A percentile compares a stretch with the other conserved stretches of the same genome.
These are phyloP conservation scores for Camelus dromedarius DNA, from an alignment of 2,113 vertebrate species.

Conservation along the genomic window DNA sequence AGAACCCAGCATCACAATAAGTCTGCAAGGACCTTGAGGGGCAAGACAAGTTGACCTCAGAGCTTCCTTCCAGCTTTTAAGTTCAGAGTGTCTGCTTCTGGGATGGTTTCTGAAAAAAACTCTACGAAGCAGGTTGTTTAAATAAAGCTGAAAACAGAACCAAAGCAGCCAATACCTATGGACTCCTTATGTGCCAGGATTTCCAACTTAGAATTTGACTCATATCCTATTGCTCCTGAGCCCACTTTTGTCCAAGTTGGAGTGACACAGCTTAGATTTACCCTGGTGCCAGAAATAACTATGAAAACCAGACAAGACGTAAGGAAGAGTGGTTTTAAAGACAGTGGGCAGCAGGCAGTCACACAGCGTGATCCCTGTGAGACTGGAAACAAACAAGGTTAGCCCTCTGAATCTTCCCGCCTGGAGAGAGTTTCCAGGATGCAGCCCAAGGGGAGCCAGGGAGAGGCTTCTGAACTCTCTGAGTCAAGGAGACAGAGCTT, in stretches of 20 bases:
- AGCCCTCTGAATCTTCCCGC: not conserved
- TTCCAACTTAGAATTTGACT: not conserved
- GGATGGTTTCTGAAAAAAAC: not conserved
- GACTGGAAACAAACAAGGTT: not conserved
- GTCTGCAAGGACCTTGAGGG: not conserved
- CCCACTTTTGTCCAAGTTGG: not conserved
- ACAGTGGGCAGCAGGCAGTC: accelerated
- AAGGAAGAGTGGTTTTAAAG: not conserved
- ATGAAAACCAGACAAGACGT: not conserved
- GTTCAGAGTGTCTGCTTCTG: not conserved
- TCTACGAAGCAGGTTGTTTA: not conserved
- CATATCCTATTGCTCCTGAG: not conserved
- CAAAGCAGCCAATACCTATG: not conserved
- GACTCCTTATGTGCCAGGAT: not conserved
- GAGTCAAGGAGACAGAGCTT: not conserved
- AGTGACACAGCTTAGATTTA: not conserved
- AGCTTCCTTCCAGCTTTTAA: not conserved
- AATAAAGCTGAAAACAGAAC: not conserved
- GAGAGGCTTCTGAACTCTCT: not conserved
- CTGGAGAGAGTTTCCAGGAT: not conserved
- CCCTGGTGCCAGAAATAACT: not conserved
- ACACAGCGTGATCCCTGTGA: not conserved
- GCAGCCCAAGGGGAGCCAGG: not conserved
- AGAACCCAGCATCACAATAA: not conserved
- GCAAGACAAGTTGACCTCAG: not conserved